Evolutionary conservation across 2,888 invertebrate species (phyloP), one percentile per base, ranked within the genome.

Genomic region (Xylota sylvarum): DNA sequence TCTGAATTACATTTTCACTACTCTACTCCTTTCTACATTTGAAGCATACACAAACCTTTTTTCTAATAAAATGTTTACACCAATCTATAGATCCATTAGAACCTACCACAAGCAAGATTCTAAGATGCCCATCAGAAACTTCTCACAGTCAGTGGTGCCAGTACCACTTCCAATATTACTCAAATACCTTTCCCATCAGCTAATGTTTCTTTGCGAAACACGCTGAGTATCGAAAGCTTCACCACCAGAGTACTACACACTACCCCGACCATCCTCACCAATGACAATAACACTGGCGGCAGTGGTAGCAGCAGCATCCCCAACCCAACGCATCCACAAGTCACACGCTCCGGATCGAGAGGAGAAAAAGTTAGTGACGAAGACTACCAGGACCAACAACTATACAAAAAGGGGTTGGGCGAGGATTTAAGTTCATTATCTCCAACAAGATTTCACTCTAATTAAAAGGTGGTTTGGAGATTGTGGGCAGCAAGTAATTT

Each of bases 401-500:
- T 58, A n/a, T n/a, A 40, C 43, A 32, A 0, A 10, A 43, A 37
- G 23, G 23, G 74, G 52, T 46, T 77, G 85, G 73, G 64, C 78
- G 79, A 89, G 87, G 88, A 88, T 89, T 88, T 89, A 88, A 89
- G 89, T 89, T 89, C 88, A 89, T 89, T 89, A 89, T 89, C 89
- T 88, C 88, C 87, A 88, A 88, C 88, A 89, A 88, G 88, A 89
- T 88, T 89, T 89, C 87, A 88, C 88, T 88, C 88, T 89, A 89
- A 88, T 89, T 89, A 89, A 89, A 89, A 88, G 89, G 88, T 89
- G 89, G 89, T 89, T 88, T 88, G 88, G 88, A 89, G 88, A 88
- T 89, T 89, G 88, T 88, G 89, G 88, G 89, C 88, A 89, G 88
- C 88, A 89, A 89, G 88, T 89, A 89, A 89, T 89, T 88, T 89